Percentiles rank a stretch among this genome's conserved stretches.
These are phyloP conservation scores for Drosophila incognita DNA, from an alignment of 2,888 invertebrate genomes.

Conservation along the genomic window DNA sequence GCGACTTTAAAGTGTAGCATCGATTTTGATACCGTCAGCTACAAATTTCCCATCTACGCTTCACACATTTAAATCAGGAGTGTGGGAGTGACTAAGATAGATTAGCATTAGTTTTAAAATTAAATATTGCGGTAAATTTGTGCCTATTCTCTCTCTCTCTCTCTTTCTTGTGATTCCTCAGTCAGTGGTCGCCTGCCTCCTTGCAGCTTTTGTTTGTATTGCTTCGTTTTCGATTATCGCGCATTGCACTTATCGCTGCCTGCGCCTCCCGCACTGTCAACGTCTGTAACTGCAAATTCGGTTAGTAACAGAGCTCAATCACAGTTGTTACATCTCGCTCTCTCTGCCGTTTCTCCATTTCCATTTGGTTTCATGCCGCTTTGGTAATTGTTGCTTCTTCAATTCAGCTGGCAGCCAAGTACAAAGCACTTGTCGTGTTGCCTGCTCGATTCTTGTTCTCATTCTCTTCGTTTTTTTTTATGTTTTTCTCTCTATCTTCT, in stretches of 20 bases:
- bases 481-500: constrained; percentile 8
- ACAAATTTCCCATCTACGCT: background rate
- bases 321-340: constrained; percentile 27
- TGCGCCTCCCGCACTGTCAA: constrained; percentile 55
- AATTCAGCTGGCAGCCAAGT: constrained; percentile 61
- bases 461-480: constrained; percentile 20
- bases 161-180: constrained; percentile 15
- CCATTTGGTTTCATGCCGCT: constrained; percentile 13
- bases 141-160: background rate
- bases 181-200: constrained; percentile 24
- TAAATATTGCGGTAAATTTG: background rate
- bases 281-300: constrained; percentile 43
- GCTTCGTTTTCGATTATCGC: constrained; percentile 77
- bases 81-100: background rate
- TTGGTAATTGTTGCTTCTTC: constrained; percentile 78
- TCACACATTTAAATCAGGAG: background rate
- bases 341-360: background rate
- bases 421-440: constrained; percentile 48
- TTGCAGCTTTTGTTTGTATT: constrained; percentile 69
- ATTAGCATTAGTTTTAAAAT: background rate
- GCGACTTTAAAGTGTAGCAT: background rate
- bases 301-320: constrained; percentile 60
- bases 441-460: constrained; percentile 20
- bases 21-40: background rate
- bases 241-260: constrained; percentile 68